Evolutionary conservation across 92 coral and sea anemone genomes (phyloP), one percentile per base, ranked within the genome.

Genomic region (Montipora capitata): DNA sequence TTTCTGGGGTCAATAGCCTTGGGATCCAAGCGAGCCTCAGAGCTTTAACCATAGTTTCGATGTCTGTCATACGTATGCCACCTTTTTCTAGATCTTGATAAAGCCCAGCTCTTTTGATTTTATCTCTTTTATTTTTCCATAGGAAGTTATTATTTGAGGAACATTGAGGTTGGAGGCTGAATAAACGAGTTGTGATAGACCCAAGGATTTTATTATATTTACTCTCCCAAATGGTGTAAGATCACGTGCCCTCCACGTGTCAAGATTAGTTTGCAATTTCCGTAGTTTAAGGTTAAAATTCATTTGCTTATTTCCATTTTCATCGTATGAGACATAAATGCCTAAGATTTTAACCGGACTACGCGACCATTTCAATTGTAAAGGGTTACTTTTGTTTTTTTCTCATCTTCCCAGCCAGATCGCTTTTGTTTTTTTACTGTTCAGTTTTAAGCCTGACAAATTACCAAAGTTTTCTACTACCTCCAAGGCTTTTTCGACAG

Each of bases 331-430:
- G 43, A 54, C 54, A 56, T 76, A 35, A 20, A 76, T 76, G 10
- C 80, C 81, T 58, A 58, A 38, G 39, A 77, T 10, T 35, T 68
- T 5, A 7, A 15, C 56, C 13, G 67, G 68, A n/a, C 39, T 56
- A 6, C 20, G 38, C 7, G 39, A 40, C 68, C 81, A 77, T 58
- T 77, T 77, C 6, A 77, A n/a, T 10, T 58, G 16, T 56, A 77
- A 77, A 12, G 78, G 49, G 4, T 58, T 35, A 35, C 4, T 59
- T 77, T 58, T 77, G 38, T 40, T 77, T 4, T 14, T 14, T 39
- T 41, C 18, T 69, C 68, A 77, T 64, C 40, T 77, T 44, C 69
- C 81, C 27, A 77, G 27, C 68, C 54, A 41, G 18, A 77, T 77
- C 11, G 54, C 81, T 59, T 77, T 77, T 7, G 81, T 35, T 77